Conservation (phyloP, 2,797 vertebrate genomes). For the Nannoperca australis region DNA sequence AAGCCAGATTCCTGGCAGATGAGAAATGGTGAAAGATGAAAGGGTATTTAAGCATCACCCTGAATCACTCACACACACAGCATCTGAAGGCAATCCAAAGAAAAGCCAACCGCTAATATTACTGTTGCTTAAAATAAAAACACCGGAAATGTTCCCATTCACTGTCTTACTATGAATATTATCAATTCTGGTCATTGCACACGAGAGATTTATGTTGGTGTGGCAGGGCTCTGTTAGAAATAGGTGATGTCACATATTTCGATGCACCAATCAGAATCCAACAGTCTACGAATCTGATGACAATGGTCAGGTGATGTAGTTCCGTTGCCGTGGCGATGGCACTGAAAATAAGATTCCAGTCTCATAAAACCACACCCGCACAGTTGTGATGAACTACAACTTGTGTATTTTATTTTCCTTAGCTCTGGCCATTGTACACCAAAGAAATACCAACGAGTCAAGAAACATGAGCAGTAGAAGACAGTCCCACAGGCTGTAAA, state of each 20-base stretch:
- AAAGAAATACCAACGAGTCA: neutral
- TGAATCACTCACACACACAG: neutral
- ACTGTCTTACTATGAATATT: too few relatives aligned
- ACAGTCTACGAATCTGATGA: neutral
- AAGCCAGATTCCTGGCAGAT: constrained; percentile 34
- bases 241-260: neutral
- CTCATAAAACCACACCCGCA: too few relatives aligned
- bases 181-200: neutral
- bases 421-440: neutral
- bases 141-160: neutral
- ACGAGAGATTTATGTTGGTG: neutral
- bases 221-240: neutral
- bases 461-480: neutral
- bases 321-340: neutral
- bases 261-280: neutral
- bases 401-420: neutral
- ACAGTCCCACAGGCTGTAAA: neutral
- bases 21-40: constrained; percentile 28
- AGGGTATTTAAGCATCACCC: constrained; percentile 7
- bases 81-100: constrained; percentile 15
- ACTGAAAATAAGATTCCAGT: neutral
- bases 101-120: neutral
- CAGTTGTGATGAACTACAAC: too few relatives aligned
- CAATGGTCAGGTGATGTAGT: neutral
- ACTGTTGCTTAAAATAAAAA: constrained; percentile 14